phyloP scores from a whole-genome alignment of 2,797 vertebrate species.

The Mormyrus hasselquistii region DNA sequence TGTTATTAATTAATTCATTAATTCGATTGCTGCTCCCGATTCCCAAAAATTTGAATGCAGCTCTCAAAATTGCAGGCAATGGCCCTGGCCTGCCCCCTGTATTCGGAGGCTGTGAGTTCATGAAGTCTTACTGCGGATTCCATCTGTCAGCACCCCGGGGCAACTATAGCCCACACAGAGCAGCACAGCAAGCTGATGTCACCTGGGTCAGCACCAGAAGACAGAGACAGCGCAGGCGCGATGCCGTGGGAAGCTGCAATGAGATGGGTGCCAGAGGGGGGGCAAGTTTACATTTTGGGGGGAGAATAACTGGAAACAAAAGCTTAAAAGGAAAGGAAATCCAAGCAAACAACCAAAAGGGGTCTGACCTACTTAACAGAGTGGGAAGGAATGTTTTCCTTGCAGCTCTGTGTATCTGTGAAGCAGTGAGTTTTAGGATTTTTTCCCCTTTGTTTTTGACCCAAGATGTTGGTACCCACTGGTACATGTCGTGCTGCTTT shows the following conservation, averaged over 20 bases:
- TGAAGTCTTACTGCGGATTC: constrained; percentile 1
- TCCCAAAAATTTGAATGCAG: not conserved
- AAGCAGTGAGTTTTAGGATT: not conserved
- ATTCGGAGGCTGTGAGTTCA: not conserved
- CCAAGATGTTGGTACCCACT: not conserved
- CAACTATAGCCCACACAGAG: not conserved
- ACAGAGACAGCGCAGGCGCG: not conserved
- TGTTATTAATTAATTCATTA: not conserved
- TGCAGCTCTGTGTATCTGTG: not conserved
- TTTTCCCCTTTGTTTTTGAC: not conserved
- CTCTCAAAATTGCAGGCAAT: not conserved
- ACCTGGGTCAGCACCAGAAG: not conserved
- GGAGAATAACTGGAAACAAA: not conserved
- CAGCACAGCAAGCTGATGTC: not conserved
- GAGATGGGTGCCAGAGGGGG: not conserved
- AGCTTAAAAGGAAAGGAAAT: not conserved
- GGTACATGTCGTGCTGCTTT: not conserved
- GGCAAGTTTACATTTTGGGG: not conserved
- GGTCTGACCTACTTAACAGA: not conserved
- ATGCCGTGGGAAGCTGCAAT: not conserved
- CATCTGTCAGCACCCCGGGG: not conserved
- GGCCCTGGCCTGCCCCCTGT: not conserved
- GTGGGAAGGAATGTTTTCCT: not conserved
- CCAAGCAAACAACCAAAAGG: not conserved
- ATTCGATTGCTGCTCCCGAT: not conserved